Evolutionary conservation across 2,888 invertebrate genomes (phyloP), one percentile per base, ranked within the genome.

Genomic region (Acleris sparsana): DNA sequence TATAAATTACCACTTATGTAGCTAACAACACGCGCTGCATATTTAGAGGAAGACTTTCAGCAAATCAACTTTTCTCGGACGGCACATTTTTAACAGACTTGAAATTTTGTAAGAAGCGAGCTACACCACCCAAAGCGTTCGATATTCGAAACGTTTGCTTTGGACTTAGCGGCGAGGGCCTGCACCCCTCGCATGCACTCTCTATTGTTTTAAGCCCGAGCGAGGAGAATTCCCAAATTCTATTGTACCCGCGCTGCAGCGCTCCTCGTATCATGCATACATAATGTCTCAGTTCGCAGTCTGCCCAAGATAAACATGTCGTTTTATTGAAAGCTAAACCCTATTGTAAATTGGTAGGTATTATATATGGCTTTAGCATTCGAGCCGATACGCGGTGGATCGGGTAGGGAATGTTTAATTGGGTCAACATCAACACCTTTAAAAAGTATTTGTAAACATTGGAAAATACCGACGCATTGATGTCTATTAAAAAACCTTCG

Each of bases 171-270:
- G 33, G 65, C 9, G 39, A 39, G 22, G 33, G 33, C 33, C 33
- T 46, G 25, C 22, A 58, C 39, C 49, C 53, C 60, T 49, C 60
- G 60, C 60, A 56, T 46, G 51, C 56, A 61, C 67, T 59, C 64
- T 70, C 86, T 70, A 85, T 89, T 89, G 88, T 89, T 85, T 83
- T 79, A 83, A 72, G 72, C 73, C 72, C 73, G 72, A 74, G 75
- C 74, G 72, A 68, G 68, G 74, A 67, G 80, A 82, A 83, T 82
- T 81, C 78, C 83, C 77, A 84, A 89, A 87, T 85, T 86, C 84
- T 78, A 87, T 87, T 88, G 86, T 84, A 66, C 66, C 53, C 68
- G 66, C 51, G 72, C 69, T 75, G 73, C 75, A 78, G 70, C 69
- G 74, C 63, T 70, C 62, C 67, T 53, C 75, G 73, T 69, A 73